Base-by-base conservation (phyloP, 2,797 vertebrate genomes). In the Sciaenops ocellatus region DNA sequence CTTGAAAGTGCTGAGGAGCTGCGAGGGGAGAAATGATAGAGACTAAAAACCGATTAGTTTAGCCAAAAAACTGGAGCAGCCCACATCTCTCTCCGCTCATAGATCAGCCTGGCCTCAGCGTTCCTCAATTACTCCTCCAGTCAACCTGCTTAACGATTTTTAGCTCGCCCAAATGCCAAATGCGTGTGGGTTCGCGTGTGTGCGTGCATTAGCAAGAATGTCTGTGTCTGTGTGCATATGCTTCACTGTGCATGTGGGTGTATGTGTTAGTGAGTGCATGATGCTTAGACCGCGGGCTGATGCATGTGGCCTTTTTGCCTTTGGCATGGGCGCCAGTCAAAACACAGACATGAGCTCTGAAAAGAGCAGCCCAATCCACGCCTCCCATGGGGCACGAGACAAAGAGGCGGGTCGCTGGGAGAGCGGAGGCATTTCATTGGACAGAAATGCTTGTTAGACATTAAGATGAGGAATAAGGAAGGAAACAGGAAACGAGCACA, bases 71-170 rank as follows among this genome's bases (percentile, higher is more conserved):
- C 2, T 56, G 71, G 74, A 75, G 76, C 82, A 73, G 85, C 88
- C 83, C 71, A 84, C 89, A 70, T 72, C 52, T 57, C 76, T 73
- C 76, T 73, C 78, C 64, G 54, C 80, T 72, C 65, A 44, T 48
- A 76, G 87, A 90, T 90, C 87, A 72, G 86, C 76, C 80, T 65
- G 83, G 84, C 89, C 89, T 92, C 82, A 72, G 84, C 73, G 79
- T 88, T 91, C 91, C 87, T 94, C 91, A 93, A 93, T 93, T 92
- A 91, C 92, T 94, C 90, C 90, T 92, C 87, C 89, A 86, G 90
- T 91, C 94, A 90, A 91, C 92, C 91, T 90, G 86, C 84, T 89
- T 87, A 89, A 88, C 75, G 82, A 88, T 92, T 93, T 93, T 87
- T 79, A 85, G 89, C 87, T 87, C 76, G 51, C 73, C 80, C 68